phyloP scores from a whole-genome alignment of 2,113 vertebrate species.

The Phalacrocorax pelagicus region DNA sequence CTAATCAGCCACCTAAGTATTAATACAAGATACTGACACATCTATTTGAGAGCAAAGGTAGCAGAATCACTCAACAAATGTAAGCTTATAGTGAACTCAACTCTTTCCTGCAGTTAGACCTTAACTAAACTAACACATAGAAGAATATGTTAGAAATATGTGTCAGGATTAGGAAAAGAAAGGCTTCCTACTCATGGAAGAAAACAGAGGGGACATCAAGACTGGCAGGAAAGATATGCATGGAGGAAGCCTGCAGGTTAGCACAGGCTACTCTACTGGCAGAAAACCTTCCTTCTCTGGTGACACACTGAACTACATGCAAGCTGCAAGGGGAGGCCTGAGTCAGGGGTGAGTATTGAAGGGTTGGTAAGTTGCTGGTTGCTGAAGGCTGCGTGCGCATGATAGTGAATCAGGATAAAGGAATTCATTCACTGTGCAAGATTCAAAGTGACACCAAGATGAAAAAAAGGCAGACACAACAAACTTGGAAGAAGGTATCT shows the following conservation, averaged over 20 bases:
- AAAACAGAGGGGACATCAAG: neutral
- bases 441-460: neutral
- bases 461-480: neutral
- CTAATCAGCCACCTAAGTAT: neutral
- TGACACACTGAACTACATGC: neutral
- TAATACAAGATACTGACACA: neutral
- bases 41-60: neutral
- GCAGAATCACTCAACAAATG: neutral
- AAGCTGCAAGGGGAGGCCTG: neutral
- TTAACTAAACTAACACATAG: neutral
- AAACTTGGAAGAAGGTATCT: neutral
- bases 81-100: neutral
- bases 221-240: accelerated
- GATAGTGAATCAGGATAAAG: neutral
- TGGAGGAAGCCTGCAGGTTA: neutral
- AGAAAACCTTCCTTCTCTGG: neutral
- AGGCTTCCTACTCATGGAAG: neutral
- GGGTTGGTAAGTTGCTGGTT: neutral
- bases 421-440: neutral
- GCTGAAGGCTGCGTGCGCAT: neutral
- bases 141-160: neutral
- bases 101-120: neutral
- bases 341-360: neutral
- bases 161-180: neutral
- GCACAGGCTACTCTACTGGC: neutral